Evolutionary conservation across 2,888 invertebrate genomes (phyloP).

Genomic region (Amblyteles armatorius): DNA sequence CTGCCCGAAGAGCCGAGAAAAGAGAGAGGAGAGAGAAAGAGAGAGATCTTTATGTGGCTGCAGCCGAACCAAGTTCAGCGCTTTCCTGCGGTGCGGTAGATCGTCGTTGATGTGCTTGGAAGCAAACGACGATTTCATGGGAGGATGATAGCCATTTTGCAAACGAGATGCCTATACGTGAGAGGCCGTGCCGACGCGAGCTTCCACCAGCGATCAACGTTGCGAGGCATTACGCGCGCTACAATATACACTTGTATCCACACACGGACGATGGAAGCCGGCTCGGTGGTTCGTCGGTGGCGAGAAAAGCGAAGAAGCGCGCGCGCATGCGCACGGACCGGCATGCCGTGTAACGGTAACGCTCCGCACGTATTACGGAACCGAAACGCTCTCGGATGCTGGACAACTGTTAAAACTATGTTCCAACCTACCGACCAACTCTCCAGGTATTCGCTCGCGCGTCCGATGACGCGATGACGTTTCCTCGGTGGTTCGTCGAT

Average conservation of each 20-base stretch:
- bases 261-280: slow-evolving; percentile 12
- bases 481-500: too few relatives aligned
- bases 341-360: slow-evolving; percentile 15
- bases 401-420: neutral
- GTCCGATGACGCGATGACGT: too few relatives aligned
- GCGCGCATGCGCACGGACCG: slow-evolving; percentile 25
- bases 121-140: slow-evolving; percentile 64
- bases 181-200: slow-evolving; percentile 35
- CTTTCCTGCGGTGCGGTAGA: slow-evolving; percentile 44
- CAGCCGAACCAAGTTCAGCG: slow-evolving; percentile 8
- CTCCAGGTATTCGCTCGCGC: too few relatives aligned
- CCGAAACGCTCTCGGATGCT: slow-evolving; percentile 25
- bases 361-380: neutral
- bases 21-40: slow-evolving; percentile 11
- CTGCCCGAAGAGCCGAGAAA: neutral
- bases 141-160: slow-evolving; percentile 69
- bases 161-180: slow-evolving; percentile 66
- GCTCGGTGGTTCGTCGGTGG: slow-evolving; percentile 17
- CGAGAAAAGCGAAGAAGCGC: slow-evolving; percentile 47
- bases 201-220: slow-evolving; percentile 30
- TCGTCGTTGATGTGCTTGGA: slow-evolving; percentile 59
- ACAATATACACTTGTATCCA: neutral
- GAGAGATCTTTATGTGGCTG: slow-evolving; percentile 19
- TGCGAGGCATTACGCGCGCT: slow-evolving; percentile 9
- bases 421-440: too few relatives aligned